Base-by-base conservation (phyloP, 37 sponge, comb jelly and placozoan genomes). In the Mnemiopsis leidyi region DNA sequence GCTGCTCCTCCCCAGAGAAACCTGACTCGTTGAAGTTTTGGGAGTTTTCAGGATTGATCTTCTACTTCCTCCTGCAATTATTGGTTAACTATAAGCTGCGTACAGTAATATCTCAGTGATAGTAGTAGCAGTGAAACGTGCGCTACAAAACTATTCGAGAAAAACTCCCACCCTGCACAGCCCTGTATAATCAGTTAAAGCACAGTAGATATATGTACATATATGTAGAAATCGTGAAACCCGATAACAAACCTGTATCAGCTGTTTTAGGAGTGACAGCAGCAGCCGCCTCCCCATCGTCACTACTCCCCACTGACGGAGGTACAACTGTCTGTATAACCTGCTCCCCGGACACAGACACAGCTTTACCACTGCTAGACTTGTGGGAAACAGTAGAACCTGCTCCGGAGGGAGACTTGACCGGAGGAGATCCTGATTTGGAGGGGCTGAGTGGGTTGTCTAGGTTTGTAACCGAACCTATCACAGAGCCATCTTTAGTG, bases 11-110 rank as follows among this genome's bases (percentile, higher is more conserved):
- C 82, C 36, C 7, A 23, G 35, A 18, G 61, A 48, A 18, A 18
- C 9, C 13, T 48, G 61, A 48, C 61, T 48, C 13, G 61, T 13
- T 5, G 5, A 18, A 13, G 61, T 48, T 13, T 48, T 48, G n/a
- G 73, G 73, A 13, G 82, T 36, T 36, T 79, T 79, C 36, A 79
- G 37, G 37, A 79, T 79, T 34, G 82, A 79, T 33, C 82, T 79
- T 29, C 37, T 79, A 36, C 82, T 79, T 9, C 82, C 82, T 79
- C 36, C 13, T 7, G 13, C 61, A 48, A 48, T 48, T 48, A 5
- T 18, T 18, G 61, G 61, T 48, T 48, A 48, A 48, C 5, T 48
- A 48, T 48, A 48, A 18, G 61, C 61, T 48, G 61, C 13, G n/a
- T n/a, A n/a, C n/a, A n/a, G n/a, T n/a, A n/a, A n/a, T n/a, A n/a